Evolutionary conservation across 2,113 vertebrate species (phyloP).

Genomic region (Scortum barcoo): DNA sequence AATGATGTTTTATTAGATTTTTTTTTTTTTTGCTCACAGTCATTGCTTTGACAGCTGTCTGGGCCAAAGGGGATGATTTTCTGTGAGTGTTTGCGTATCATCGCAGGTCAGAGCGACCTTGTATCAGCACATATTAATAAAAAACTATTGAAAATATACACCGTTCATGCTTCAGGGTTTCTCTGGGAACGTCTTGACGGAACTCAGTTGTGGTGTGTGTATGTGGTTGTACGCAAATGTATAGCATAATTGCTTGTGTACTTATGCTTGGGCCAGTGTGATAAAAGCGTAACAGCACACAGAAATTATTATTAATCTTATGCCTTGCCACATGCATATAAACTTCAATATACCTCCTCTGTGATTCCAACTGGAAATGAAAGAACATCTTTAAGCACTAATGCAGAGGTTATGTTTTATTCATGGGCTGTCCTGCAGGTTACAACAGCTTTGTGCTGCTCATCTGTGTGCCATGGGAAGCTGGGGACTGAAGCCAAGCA

Average conservation of each 20-base stretch:
- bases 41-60: constrained; percentile 79
- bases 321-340: constrained; percentile 38
- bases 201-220: constrained; percentile 15
- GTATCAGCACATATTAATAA: constrained; percentile 85
- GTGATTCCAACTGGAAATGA: constrained; percentile 67
- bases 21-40: constrained; percentile 57
- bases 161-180: constrained; percentile 56
- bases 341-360: constrained; percentile 42
- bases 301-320: constrained; percentile 48
- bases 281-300: constrained; percentile 47
- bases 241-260: constrained; percentile 31
- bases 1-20: constrained; percentile 53
- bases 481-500: constrained; percentile 48
- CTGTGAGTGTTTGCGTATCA: constrained; percentile 80
- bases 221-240: constrained; percentile 14
- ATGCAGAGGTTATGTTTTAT: constrained; percentile 73
- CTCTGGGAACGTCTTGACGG: constrained; percentile 30
- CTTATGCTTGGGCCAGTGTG: constrained; percentile 36
- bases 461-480: constrained; percentile 50
- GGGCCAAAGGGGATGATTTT: constrained; percentile 79
- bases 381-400: constrained; percentile 65
- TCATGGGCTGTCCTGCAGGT: constrained; percentile 65
- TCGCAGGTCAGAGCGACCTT: constrained; percentile 80
- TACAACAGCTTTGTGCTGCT: constrained; percentile 54
- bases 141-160: constrained; percentile 71